phyloP scores from a whole-genome alignment of 1,140 invertebrate species.

The Teleopsis dalmanni region DNA sequence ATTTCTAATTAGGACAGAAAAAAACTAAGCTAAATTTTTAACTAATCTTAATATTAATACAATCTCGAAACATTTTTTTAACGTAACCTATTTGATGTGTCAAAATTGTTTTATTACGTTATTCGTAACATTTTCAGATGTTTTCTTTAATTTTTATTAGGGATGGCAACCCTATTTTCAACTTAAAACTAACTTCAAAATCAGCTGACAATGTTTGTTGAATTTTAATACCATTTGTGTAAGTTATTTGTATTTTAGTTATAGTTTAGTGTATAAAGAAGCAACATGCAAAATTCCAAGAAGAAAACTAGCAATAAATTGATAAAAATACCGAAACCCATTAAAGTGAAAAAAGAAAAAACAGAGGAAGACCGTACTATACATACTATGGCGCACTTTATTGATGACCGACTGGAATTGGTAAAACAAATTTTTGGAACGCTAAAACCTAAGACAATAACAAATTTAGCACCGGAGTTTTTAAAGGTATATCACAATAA shows the following conservation, averaged over 20 bases:
- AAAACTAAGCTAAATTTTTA: no score
- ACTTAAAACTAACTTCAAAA: no score
- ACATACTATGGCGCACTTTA: slow-evolving; percentile 50
- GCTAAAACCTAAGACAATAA: slow-evolving; percentile 54
- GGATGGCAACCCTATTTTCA: no score
- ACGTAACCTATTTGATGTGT: no score
- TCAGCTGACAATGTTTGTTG: not conserved
- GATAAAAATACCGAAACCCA: slow-evolving; percentile 35
- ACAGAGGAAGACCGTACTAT: slow-evolving; percentile 33
- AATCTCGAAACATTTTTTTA: no score
- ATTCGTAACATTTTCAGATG: no score
- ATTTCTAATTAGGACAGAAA: no score
- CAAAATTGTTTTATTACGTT: no score
- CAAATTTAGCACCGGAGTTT: slow-evolving; percentile 53
- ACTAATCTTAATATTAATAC: no score
- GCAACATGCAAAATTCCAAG: slow-evolving; percentile 26
- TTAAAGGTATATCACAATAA: slow-evolving; percentile 41
- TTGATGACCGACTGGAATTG: slow-evolving; percentile 55
- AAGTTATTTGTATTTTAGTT: not conserved
- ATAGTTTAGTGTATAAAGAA: no score
- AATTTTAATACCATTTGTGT: not conserved
- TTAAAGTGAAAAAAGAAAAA: slow-evolving; percentile 39
- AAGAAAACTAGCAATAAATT: slow-evolving; percentile 27
- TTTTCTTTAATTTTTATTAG: no score
- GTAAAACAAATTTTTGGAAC: slow-evolving; percentile 57